Percentiles rank a stretch among this genome's conserved stretches.
phyloP scores from a whole-genome alignment of 2,797 vertebrate genomes.

The Cyclura pinguis region DNA sequence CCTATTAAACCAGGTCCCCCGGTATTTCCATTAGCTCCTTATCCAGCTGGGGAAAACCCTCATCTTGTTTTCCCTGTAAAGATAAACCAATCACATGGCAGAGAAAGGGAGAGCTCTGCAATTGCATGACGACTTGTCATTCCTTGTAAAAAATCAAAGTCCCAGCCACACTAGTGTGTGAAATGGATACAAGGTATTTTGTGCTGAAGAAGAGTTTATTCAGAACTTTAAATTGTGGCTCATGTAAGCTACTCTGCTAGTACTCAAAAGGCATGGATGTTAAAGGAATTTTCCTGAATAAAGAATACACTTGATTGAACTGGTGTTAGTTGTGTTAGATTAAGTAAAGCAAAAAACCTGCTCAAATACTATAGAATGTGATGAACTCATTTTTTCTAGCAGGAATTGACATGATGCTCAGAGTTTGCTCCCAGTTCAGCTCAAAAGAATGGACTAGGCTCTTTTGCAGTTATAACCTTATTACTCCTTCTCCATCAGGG shows the following conservation, averaged over 20 bases:
- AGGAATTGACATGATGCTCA: neutral
- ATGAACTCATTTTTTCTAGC: neutral
- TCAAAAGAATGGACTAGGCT: neutral
- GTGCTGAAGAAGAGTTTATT: neutral
- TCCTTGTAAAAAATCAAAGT: neutral
- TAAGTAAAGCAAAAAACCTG: neutral
- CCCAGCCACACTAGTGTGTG: neutral
- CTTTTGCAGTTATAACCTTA: neutral
- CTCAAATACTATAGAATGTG: neutral
- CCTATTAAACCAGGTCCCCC: neutral
- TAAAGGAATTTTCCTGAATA: constrained; percentile 57
- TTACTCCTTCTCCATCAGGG: neutral
- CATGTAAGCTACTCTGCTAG: neutral
- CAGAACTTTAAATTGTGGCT: fast-evolving
- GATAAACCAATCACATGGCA: neutral
- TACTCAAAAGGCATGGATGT: constrained; percentile 35
- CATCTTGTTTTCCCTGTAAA: neutral
- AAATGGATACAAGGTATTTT: neutral
- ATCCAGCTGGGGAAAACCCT: neutral
- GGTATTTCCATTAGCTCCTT: neutral
- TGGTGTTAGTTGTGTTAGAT: neutral
- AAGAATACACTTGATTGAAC: constrained; percentile 51
- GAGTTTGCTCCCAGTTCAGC: neutral
- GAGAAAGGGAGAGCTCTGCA: neutral
- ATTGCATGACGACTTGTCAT: neutral